A percentile compares a stretch with the other conserved stretches of the same genome.
These are phyloP conservation scores for Virgularia gustaviana DNA, from an alignment of 92 coral and sea anemone species.

Conservation along the genomic window DNA sequence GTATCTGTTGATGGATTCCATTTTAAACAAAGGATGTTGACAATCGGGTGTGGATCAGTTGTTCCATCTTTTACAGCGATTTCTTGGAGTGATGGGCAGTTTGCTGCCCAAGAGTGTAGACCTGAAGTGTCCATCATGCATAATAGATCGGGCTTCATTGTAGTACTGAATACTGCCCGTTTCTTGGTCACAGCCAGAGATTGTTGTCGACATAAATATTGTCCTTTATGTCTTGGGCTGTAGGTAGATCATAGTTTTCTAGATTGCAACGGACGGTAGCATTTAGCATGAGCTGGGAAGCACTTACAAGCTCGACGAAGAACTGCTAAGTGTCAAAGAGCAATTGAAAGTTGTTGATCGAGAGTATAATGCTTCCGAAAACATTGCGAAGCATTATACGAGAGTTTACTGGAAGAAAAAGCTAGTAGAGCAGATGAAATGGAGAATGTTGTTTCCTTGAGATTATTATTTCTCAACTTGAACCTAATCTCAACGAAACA, in stretches of 20 bases:
- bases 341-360: too few species aligned
- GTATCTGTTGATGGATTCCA: slow-evolving; percentile 23
- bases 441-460: too few species aligned
- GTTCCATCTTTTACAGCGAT: slow-evolving; percentile 18
- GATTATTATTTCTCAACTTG: too few species aligned
- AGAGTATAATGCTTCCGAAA: too few species aligned
- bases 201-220: slow-evolving; percentile 54
- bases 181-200: slow-evolving; percentile 38
- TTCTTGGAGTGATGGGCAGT: slow-evolving; percentile 23
- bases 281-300: slow-evolving; percentile 54
- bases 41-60: slow-evolving; percentile 20
- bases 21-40: slow-evolving; percentile 28
- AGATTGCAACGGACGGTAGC: slow-evolving; percentile 41
- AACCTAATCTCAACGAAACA: too few species aligned
- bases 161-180: slow-evolving; percentile 5
- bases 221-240: slow-evolving; percentile 42
- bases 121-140: slow-evolving; percentile 1
- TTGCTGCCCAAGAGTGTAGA: slow-evolving; percentile 50
- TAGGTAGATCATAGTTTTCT: slow-evolving; percentile 25
- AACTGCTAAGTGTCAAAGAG: too few species aligned
- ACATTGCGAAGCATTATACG: too few species aligned
- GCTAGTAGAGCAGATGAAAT: too few species aligned
- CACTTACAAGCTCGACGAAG: too few species aligned
- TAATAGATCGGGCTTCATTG: slow-evolving; percentile 1
- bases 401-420: too few species aligned